Evolutionary conservation across 2,113 vertebrate species (phyloP).

Genomic region (Bungarus multicinctus): DNA sequence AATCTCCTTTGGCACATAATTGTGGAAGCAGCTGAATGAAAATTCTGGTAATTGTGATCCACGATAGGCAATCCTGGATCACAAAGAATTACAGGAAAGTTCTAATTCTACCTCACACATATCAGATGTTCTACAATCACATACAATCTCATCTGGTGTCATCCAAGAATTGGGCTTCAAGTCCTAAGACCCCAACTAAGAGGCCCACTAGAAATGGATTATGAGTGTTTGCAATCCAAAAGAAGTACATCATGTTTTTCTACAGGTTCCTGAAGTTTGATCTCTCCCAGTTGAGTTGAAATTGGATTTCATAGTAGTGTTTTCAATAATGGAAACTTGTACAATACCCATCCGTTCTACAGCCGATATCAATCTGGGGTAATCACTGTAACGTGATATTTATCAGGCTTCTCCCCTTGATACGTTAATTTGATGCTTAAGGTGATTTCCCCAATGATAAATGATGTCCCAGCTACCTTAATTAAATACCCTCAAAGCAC

Average conservation of each 20-base stretch:
- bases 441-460: constrained; percentile 21
- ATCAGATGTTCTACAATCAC: not conserved
- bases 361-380: not conserved
- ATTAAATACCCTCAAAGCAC: constrained; percentile 28
- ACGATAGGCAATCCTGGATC: too few species aligned
- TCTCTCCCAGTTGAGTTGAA: not conserved
- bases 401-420: constrained; percentile 1
- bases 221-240: not conserved
- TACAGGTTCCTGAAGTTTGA: not conserved
- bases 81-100: not conserved
- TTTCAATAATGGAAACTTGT: not conserved
- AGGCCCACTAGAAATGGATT: not conserved
- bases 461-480: constrained; percentile 16
- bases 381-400: constrained; percentile 5
- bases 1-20: not conserved
- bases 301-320: not conserved
- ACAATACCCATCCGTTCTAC: not conserved
- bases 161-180: not conserved
- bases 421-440: not conserved
- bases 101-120: not conserved
- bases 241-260: not conserved
- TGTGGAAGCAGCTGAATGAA: too few species aligned
- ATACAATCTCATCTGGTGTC: not conserved
- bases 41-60: too few species aligned
- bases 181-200: not conserved